Evolutionary conservation across 2,888 invertebrate species (phyloP).

Genomic region (Cryptosula pallasiana): DNA sequence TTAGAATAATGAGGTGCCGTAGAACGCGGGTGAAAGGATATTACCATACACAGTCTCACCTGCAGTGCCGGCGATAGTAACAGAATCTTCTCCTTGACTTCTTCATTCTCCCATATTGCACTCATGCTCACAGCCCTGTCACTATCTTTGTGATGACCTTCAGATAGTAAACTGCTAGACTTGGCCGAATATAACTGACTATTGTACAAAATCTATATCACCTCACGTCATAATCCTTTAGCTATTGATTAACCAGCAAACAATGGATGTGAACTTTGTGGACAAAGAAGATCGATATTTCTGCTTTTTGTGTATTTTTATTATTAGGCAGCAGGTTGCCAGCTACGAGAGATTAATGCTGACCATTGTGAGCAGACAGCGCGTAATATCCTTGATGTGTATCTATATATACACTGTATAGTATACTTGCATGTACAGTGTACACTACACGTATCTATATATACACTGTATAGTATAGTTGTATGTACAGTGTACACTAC

Average conservation of each 20-base stretch:
- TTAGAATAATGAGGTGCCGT: too few species aligned
- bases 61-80: conserved; percentile 17
- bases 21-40: too few species aligned
- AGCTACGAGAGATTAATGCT: too few species aligned
- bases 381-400: too few species aligned
- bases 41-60: too few species aligned
- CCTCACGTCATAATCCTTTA: background rate
- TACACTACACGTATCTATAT: background rate
- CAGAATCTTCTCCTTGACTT: conserved; percentile 13
- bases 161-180: background rate
- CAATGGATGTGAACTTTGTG: background rate
- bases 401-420: background rate
- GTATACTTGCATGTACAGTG: background rate
- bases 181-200: background rate
- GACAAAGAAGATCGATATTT: background rate
- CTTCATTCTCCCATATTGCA: conserved; percentile 21
- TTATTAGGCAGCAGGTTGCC: too few species aligned
- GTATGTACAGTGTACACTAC: background rate
- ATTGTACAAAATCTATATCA: conserved; percentile 11
- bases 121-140: background rate
- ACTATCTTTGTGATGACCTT: background rate
- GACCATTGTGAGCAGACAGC: too few species aligned
- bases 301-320: background rate
- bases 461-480: background rate
- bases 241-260: background rate